phyloP scores from a whole-genome alignment of 2,888 invertebrate genomes.

The Phasia obesa region DNA sequence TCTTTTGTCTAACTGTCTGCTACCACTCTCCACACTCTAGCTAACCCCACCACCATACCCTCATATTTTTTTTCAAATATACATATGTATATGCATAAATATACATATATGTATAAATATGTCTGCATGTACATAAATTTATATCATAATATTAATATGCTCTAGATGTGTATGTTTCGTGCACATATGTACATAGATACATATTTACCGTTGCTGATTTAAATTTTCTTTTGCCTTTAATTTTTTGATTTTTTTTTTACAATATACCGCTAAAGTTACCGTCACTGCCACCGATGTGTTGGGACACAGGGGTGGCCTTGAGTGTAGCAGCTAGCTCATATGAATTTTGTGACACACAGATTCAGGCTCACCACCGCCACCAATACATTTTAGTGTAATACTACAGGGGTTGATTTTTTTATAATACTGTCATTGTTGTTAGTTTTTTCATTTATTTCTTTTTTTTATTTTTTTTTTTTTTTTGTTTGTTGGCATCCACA shows the following conservation, averaged over 20 bases:
- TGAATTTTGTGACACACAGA: conserved; percentile 57
- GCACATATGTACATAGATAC: neutral
- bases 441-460: conserved; percentile 50
- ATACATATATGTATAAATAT: neutral
- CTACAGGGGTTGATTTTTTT: conserved; percentile 63
- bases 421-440: conserved; percentile 60
- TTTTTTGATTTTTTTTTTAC: conserved; percentile 39
- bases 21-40: neutral
- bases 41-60: neutral
- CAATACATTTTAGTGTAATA: conserved; percentile 40
- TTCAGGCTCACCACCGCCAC: conserved; percentile 56
- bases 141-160: conserved; percentile 42
- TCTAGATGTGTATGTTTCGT: conserved; percentile 8
- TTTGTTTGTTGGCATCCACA: conserved; percentile 48
- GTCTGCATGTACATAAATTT: conserved; percentile 7
- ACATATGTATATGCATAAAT: neutral
- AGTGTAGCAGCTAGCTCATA: conserved; percentile 45
- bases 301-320: conserved; percentile 53
- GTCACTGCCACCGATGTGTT: conserved; percentile 55
- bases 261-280: conserved; percentile 52
- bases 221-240: conserved; percentile 47
- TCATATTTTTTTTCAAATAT: neutral
- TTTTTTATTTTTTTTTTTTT: conserved; percentile 39
- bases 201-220: conserved; percentile 60
- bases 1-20: conserved; percentile 3